These are phyloP conservation scores for Caranx melampygus DNA, from an alignment of 2,113 vertebrate genomes.

Conservation along the genomic window DNA sequence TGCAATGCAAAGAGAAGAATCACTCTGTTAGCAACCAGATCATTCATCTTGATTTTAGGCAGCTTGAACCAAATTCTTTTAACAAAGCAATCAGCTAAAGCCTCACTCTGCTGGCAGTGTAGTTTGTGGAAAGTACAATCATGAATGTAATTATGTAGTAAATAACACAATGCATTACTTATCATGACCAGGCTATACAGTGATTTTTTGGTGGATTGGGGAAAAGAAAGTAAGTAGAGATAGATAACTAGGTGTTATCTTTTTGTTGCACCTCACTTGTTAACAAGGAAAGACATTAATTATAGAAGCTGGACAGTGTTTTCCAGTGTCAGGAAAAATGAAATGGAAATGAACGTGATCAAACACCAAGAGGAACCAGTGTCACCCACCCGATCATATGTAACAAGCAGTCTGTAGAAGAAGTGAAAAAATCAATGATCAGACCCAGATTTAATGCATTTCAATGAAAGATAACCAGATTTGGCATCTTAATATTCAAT, in stretches of 20 bases:
- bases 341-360: too few relatives aligned
- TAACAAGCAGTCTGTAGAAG: too few relatives aligned
- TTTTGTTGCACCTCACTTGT: neutral
- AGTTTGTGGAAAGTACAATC: neutral
- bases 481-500: too few relatives aligned
- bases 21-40: neutral
- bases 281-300: neutral
- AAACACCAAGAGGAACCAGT: too few relatives aligned
- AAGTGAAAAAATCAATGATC: too few relatives aligned
- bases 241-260: neutral
- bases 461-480: too few relatives aligned
- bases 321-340: too few relatives aligned
- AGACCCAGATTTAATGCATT: too few relatives aligned
- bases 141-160: neutral
- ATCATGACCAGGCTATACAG: neutral
- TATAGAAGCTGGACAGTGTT: neutral
- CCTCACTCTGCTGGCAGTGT: neutral
- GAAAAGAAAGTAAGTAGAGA: neutral
- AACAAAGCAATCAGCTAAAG: neutral
- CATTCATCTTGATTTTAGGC: neutral
- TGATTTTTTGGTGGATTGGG: neutral
- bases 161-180: neutral
- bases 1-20: neutral
- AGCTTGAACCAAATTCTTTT: conserved; percentile 4
- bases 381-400: too few relatives aligned